These are phyloP conservation scores for Megathymus violae DNA, from an alignment of 1,140 invertebrate genomes.

Conservation along the genomic window DNA sequence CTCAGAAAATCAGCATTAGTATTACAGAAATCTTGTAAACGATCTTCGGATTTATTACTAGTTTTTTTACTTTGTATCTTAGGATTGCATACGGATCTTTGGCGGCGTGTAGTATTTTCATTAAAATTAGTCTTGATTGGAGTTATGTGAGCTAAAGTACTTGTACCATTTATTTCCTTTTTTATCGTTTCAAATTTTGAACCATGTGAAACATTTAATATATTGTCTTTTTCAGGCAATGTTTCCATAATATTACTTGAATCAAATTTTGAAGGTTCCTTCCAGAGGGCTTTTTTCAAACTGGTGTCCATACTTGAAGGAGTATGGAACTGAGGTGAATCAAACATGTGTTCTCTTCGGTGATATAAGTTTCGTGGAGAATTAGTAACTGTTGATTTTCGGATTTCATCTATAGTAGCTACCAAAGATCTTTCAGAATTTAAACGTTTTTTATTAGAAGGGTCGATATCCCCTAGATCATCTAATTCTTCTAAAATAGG, in stretches of 20 bases:
- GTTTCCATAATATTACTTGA: slow-evolving; percentile 75
- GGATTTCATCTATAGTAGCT: slow-evolving; percentile 87
- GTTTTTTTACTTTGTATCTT: slow-evolving; percentile 59
- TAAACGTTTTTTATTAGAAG: slow-evolving; percentile 69
- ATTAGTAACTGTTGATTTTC: slow-evolving; percentile 83
- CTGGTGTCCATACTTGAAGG: slow-evolving; percentile 70
- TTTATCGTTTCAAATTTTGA: slow-evolving; percentile 56
- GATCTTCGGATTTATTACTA: slow-evolving; percentile 57
- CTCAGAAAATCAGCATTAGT: slow-evolving; percentile 81
- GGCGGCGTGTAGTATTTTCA: slow-evolving; percentile 55
- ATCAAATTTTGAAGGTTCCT: slow-evolving; percentile 74
- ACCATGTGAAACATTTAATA: slow-evolving; percentile 55
- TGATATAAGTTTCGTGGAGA: slow-evolving; percentile 85
- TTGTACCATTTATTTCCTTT: slow-evolving; percentile 52
- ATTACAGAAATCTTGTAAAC: slow-evolving; percentile 73
- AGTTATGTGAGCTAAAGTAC: slow-evolving; percentile 39
- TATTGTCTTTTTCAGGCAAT: slow-evolving; percentile 72
- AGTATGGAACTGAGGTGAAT: slow-evolving; percentile 78
- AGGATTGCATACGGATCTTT: slow-evolving; percentile 50
- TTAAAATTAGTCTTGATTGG: slow-evolving; percentile 46
- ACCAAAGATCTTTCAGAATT: slow-evolving; percentile 85
- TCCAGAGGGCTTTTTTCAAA: slow-evolving; percentile 78
- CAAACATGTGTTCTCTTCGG: slow-evolving; percentile 82
- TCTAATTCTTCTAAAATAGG: slow-evolving; percentile 86
- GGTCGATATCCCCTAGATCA: slow-evolving; percentile 76